Base-by-base conservation (phyloP, 2,888 invertebrate genomes). In the Ashinkailepas kermadecensis region DNA sequence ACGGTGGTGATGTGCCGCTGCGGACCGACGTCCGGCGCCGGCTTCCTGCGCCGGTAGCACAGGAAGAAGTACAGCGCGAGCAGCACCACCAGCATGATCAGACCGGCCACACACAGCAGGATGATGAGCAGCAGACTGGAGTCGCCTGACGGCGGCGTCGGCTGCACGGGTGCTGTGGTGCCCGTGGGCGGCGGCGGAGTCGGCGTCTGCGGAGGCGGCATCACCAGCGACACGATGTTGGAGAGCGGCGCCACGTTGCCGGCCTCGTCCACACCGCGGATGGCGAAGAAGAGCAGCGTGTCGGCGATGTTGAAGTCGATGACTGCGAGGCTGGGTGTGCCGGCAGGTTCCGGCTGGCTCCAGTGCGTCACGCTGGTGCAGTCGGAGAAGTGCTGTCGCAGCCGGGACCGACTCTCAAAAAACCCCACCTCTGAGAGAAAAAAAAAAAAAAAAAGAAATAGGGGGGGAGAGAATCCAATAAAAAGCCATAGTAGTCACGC, bases 201-300 rank as follows among this genome's bases (percentile, higher is more conserved):
- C 21, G 54, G 54, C 70, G 89, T 88, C n/a, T 89, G 89, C 56
- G 89, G 89, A 39, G 90, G 89, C 0, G 89, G 89, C 0, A 91
- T 88, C 82, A 88, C 87, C 10, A 90, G 88, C 25, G 89, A 86
- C 2, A 90, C 89, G 86, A 89, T 89, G 85, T 91, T 91, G 4
- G 91, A 91, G 59, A 86, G 80, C 7, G 82, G 82, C 15, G 85
- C 85, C 0, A 89, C 88, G 12, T 89, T 89, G 1, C 86, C 87
- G 59, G 87, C 85, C 82, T 88, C 88, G 7, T 89, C 88, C 84
- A 87, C 89, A 1, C 90, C 89, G 62, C 89, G 88, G 6, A 91
- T 86, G 9, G 90, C 90, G 83, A 91, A 88, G 85, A 89, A 91
- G 81, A 90, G 85, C 1, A 89, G 88, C 83, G 88, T 88, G 82